Conservation (phyloP, 2,797 vertebrate genomes). For the Moxostoma hubbsi region DNA sequence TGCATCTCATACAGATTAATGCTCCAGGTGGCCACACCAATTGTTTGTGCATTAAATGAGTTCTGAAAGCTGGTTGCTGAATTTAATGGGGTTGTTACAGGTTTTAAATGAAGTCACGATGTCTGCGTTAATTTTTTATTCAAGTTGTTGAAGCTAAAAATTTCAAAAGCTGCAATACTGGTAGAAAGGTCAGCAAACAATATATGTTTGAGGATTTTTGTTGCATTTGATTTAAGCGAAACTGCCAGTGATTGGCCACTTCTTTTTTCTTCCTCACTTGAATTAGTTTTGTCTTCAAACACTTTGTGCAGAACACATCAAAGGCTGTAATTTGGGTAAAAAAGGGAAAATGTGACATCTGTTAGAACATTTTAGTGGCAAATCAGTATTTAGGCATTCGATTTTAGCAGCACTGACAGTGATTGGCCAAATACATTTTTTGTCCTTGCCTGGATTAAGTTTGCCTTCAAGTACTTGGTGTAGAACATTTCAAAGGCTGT, state of each 20-base stretch:
- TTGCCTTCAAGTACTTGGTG: neutral
- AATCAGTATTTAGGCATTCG: neutral
- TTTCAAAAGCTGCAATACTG: neutral
- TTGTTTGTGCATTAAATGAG: constrained; percentile 8
- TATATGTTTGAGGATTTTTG: neutral
- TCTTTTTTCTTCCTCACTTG: neutral
- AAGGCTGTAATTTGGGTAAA: neutral
- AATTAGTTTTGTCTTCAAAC: neutral
- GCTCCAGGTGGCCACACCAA: constrained; percentile 33
- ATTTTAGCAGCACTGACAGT: neutral
- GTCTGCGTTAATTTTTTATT: too few species aligned
- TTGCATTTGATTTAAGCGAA: neutral
- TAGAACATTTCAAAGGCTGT: constrained; percentile 1
- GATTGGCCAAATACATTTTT: constrained; percentile 18
- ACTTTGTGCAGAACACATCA: neutral
- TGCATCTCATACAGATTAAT: constrained; percentile 33
- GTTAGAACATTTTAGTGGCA: neutral
- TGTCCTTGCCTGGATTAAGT: neutral
- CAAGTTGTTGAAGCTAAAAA: too few species aligned
- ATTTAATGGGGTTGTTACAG: constrained; percentile 35
- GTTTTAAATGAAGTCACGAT: neutral
- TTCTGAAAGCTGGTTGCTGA: neutral
- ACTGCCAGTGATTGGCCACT: neutral
- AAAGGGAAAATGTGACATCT: neutral
- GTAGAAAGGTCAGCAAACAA: neutral